Conservation (phyloP, 2,888 invertebrate genomes). For the Ectemnius continuus region DNA sequence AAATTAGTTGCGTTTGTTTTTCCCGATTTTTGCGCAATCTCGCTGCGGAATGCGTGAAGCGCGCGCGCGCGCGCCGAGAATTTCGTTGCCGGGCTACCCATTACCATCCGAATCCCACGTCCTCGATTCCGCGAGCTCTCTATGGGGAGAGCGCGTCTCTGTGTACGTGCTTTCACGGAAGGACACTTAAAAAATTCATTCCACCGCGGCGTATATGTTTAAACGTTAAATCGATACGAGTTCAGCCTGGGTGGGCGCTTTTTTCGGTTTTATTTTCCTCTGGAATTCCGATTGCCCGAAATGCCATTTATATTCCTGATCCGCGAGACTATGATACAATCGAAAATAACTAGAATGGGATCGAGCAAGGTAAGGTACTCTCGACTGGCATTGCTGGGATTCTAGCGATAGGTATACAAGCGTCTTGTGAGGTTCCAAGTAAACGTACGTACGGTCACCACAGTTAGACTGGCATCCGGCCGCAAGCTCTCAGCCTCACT, state of each 20-base stretch:
- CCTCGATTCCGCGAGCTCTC: constrained; percentile 38
- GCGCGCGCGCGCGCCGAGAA: constrained; percentile 51
- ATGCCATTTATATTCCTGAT: constrained; percentile 7
- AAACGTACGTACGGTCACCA: constrained; percentile 67
- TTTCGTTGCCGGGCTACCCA: constrained; percentile 57
- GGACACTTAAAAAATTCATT: constrained; percentile 60
- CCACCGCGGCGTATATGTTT: constrained; percentile 8
- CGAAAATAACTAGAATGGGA: constrained; percentile 24
- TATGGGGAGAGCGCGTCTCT: constrained; percentile 42
- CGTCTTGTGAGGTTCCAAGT: constrained; percentile 66
- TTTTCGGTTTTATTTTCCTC: not conserved
- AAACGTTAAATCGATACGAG: constrained; percentile 31
- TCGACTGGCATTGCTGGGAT: constrained; percentile 70
- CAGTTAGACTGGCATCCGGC: constrained; percentile 73
- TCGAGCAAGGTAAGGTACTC: constrained; percentile 59
- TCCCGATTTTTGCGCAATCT: constrained; percentile 72
- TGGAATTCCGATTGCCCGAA: constrained; percentile 8
- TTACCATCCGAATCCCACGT: constrained; percentile 30
- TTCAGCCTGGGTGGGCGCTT: constrained; percentile 6
- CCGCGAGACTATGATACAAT: constrained; percentile 5
- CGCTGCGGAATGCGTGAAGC: constrained; percentile 64
- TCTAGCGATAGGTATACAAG: constrained; percentile 65
- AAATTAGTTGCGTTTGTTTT: constrained; percentile 74
- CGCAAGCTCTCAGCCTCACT: constrained; percentile 76
- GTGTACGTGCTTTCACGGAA: constrained; percentile 43